phyloP scores from a whole-genome alignment of 2,113 vertebrate genomes.

The Uropsilus gracilis region DNA sequence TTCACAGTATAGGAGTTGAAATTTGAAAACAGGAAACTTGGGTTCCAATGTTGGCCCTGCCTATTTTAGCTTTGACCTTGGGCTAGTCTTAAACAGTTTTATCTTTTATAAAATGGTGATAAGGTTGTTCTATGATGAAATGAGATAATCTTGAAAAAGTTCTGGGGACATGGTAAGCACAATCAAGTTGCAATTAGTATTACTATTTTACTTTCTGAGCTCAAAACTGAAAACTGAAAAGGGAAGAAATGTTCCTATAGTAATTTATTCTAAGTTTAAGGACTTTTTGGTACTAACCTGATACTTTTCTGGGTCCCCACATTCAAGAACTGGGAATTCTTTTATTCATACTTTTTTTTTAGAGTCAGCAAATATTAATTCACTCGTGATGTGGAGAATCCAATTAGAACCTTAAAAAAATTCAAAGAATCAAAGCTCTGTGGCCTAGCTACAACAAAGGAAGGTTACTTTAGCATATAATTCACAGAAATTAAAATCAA shows the following conservation, averaged over 20 bases:
- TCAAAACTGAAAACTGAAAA: background rate
- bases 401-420: conserved; percentile 79
- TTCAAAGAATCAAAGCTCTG: background rate
- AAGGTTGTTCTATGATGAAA: conserved; percentile 14
- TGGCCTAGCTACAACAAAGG: background rate
- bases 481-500: background rate
- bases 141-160: background rate
- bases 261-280: background rate
- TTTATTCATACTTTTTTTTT: conserved; percentile 68
- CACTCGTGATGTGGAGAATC: conserved; percentile 80
- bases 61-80: background rate
- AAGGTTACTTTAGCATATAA: background rate
- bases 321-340: conserved; percentile 83
- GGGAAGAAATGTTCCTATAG: background rate
- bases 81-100: background rate
- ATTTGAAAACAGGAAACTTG: background rate
- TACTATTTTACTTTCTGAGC: background rate
- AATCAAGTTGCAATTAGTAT: background rate
- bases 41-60: background rate
- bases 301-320: conserved; percentile 82
- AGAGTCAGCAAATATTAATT: conserved; percentile 75
- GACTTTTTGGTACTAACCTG: conserved; percentile 75
- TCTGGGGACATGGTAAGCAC: background rate
- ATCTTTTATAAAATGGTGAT: background rate
- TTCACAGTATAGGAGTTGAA: background rate